Conservation (phyloP, 2,888 invertebrate genomes). For the Tolmerus cingulatus region DNA sequence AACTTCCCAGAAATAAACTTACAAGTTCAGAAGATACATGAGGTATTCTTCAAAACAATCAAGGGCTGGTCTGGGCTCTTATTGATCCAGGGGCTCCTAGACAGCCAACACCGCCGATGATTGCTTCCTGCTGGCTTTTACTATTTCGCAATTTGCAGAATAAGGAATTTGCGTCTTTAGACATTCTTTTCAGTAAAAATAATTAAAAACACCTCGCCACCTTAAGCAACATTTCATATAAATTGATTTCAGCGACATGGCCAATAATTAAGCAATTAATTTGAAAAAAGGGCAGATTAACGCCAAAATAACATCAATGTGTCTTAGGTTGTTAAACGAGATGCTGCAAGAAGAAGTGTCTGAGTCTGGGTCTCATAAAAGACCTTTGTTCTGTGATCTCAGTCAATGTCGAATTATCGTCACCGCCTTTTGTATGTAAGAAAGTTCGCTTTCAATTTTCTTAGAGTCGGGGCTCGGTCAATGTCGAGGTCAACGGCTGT, state of each 20-base stretch:
- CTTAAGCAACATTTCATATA: not conserved
- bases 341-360: not conserved
- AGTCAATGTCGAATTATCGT: not conserved
- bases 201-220: not conserved
- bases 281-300: not conserved
- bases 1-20: slow-evolving; percentile 28
- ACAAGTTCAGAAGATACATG: slow-evolving; percentile 5
- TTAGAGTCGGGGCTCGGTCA: not conserved
- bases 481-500: not conserved
- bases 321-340: not conserved
- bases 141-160: not conserved
- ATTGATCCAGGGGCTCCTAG: not conserved
- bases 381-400: not conserved
- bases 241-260: not conserved
- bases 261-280: slow-evolving; percentile 7
- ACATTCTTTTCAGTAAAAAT: not conserved
- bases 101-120: not conserved
- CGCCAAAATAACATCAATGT: not conserved
- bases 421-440: not conserved
- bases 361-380: not conserved
- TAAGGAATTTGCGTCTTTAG: not conserved
- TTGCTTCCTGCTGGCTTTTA: not conserved
- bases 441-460: not conserved
- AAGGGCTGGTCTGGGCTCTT: not conserved
- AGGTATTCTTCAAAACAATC: slow-evolving; percentile 30